Conservation (phyloP, 2,797 vertebrate genomes). For the Emydoidea blandingii region DNA sequence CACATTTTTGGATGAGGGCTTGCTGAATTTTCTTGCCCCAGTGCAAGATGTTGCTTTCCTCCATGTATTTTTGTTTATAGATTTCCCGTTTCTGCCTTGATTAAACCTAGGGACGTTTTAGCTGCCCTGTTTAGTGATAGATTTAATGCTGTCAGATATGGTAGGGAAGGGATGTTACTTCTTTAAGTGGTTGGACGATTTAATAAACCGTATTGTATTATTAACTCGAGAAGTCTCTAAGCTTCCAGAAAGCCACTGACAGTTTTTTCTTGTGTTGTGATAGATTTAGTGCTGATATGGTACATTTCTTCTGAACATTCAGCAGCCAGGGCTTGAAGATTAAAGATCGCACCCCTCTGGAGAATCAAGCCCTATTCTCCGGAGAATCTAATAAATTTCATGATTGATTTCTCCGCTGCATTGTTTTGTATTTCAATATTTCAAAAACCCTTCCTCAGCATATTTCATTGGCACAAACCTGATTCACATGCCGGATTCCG, state of each 20-base stretch:
- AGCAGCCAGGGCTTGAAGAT: constrained; percentile 47
- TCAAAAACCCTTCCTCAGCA: background rate
- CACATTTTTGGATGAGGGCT: rapidly evolving
- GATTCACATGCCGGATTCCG: background rate
- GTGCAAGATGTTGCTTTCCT: background rate
- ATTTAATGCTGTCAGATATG: background rate
- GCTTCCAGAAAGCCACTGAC: constrained; percentile 14
- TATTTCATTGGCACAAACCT: background rate
- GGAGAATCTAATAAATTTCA: constrained; percentile 23
- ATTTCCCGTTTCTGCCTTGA: background rate
- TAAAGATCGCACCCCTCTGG: constrained; percentile 52
- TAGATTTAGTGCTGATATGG: constrained; percentile 30
- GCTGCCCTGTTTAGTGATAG: background rate
- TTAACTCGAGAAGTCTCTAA: constrained; percentile 18
- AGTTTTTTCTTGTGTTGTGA: constrained; percentile 54
- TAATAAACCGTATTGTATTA: constrained; percentile 12
- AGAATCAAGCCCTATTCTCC: constrained; percentile 21
- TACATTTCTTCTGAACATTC: constrained; percentile 49
- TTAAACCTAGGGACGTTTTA: background rate
- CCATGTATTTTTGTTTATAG: rapidly evolving
- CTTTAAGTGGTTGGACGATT: background rate
- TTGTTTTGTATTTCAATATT: constrained; percentile 1
- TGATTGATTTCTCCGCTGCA: constrained; percentile 50
- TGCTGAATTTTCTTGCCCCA: rapidly evolving
- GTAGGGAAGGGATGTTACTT: background rate